Percentiles rank a stretch among this genome's conserved stretches.
Evolutionary conservation across 2,888 invertebrate genomes (phyloP).

Genomic region (Dryomyza anilis): DNA sequence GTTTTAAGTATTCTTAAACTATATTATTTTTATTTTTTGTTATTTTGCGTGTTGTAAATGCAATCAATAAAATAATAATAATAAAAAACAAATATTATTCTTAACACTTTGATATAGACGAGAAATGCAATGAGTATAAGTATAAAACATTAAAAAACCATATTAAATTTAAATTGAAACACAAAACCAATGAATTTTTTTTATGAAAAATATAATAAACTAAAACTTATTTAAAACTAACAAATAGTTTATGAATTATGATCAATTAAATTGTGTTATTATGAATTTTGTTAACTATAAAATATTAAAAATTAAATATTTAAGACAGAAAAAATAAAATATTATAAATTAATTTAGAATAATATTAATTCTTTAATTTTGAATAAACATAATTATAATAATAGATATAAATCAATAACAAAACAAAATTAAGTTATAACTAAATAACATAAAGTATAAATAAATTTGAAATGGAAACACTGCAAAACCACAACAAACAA

Average conservation of each 20-base stretch:
- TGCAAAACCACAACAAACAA: constrained; percentile 21
- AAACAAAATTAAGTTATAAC: background rate
- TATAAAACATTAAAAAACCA: no score
- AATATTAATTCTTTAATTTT: constrained; percentile 15
- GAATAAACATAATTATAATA: constrained; percentile 9
- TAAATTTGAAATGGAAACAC: constrained; percentile 7
- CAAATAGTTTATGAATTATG: constrained; percentile 15
- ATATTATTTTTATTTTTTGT: no score
- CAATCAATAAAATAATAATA: constrained; percentile 15
- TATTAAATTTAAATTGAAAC: background rate
- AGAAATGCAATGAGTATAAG: constrained; percentile 14
- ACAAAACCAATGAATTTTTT: constrained; percentile 7
- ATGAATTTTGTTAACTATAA: constrained; percentile 16
- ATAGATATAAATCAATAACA: constrained; percentile 13
- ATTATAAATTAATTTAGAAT: constrained; percentile 19
- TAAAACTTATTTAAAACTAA: constrained; percentile 4
- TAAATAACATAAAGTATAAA: background rate
- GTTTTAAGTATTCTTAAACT: no score
- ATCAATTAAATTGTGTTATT: constrained; percentile 19
- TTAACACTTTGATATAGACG: constrained; percentile 8
- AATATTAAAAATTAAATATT: background rate
- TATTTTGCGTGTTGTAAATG: constrained; percentile 23
- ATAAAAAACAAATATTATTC: background rate
- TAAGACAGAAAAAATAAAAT: constrained; percentile 10
- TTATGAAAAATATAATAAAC: constrained; percentile 9